These are phyloP conservation scores for Lycodopsis pacificus DNA, from an alignment of 2,797 vertebrate genomes.

Conservation along the genomic window DNA sequence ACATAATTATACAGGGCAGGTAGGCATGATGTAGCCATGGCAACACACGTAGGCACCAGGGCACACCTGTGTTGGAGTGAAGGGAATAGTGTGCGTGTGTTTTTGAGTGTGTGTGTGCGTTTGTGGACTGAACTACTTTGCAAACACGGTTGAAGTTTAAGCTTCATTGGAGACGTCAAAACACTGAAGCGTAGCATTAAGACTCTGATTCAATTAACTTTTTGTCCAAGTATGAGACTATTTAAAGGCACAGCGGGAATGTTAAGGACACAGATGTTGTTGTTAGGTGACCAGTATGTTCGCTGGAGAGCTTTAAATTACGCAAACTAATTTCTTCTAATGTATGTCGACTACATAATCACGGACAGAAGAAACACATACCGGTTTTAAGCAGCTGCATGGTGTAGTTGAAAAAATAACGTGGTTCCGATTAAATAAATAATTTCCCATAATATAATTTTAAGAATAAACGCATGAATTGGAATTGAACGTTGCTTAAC, in stretches of 20 bases:
- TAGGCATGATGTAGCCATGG: slow-evolving; percentile 78
- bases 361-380: background rate
- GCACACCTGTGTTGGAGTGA: slow-evolving; percentile 68
- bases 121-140: slow-evolving; percentile 36
- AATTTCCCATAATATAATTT: background rate
- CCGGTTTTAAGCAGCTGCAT: background rate
- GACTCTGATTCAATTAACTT: slow-evolving; percentile 71
- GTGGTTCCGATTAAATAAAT: background rate
- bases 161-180: slow-evolving; percentile 70
- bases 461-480: background rate
- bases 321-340: background rate
- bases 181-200: slow-evolving; percentile 58
- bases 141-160: slow-evolving; percentile 48
- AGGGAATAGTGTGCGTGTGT: slow-evolving; percentile 23
- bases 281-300: background rate
- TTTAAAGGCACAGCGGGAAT: slow-evolving; percentile 28
- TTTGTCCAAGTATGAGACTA: slow-evolving; percentile 53
- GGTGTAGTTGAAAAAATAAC: background rate
- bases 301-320: background rate
- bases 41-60: slow-evolving; percentile 66
- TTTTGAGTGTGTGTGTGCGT: slow-evolving; percentile 21
- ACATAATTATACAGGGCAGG: slow-evolving; percentile 73
- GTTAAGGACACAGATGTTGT: slow-evolving; percentile 15
- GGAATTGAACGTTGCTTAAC: background rate
- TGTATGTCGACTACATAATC: background rate